Evolutionary conservation across 2,888 invertebrate genomes (phyloP), one percentile per base, ranked within the genome.

Genomic region (Eulithis prunata): DNA sequence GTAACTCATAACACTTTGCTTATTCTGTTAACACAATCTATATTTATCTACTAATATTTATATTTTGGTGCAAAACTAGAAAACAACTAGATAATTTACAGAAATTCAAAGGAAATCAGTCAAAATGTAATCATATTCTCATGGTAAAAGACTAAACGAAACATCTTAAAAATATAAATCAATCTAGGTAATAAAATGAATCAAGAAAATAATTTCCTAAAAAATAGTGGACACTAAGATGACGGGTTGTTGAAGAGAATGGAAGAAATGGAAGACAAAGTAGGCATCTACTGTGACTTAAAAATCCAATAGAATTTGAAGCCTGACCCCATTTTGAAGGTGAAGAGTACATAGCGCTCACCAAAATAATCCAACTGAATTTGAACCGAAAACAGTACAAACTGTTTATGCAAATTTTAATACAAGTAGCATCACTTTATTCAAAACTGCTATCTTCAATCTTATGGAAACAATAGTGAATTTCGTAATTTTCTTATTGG

Each of bases 401-500:
- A 52, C 32, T 52, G 13, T 46, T 10, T n/a, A 55, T 47, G 45
- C 52, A 55, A 59, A 59, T 54, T 52, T 45, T 13, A 14, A 12
- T 62, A 49, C 43, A 49, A 62, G 62, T 51, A 52, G 46, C 67
- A 61, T 64, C 67, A 61, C 36, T 61, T 68, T 68, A 64, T 64
- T 68, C 63, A 64, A 57, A 64, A 57, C 63, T 68, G 60, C 71
- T 75, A 78, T 77, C 76, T 76, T 69, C 73, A 76, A 82, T 84
- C 81, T 79, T 78, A 80, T 78, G 78, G 75, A 81, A 83, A 84
- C 83, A 85, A 84, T 85, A 77, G 81, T 78, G 78, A 77, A 78
- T 79, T 78, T 76, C 67, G 77, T 77, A 80, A 82, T 79, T 82
- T 82, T 79, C 80, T 80, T 79, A 78, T 79, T 79, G 75, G 82